Evolutionary conservation across 1,140 invertebrate genomes (phyloP).

Genomic region (Apolygus lucorum): DNA sequence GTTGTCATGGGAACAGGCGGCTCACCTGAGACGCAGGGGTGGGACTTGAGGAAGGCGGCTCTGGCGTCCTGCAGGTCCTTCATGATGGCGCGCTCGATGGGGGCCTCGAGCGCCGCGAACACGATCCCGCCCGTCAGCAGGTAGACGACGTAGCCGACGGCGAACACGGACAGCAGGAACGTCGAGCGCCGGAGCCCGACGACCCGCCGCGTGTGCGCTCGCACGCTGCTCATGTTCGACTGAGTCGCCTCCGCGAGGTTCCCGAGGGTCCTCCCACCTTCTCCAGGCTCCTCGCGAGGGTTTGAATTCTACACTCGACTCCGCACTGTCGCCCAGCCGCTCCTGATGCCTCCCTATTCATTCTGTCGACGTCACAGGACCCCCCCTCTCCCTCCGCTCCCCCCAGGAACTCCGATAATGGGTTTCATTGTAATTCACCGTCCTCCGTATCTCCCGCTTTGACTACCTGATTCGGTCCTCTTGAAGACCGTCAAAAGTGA

Average conservation of each 20-base stretch:
- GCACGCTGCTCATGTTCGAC: neutral
- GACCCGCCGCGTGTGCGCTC: conserved; percentile 26
- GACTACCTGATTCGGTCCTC: too few species aligned
- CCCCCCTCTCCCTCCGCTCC: too few species aligned
- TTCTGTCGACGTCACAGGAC: too few species aligned
- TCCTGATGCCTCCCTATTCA: too few species aligned
- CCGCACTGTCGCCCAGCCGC: too few species aligned
- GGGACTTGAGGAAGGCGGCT: conserved; percentile 46
- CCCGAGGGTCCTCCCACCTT: neutral
- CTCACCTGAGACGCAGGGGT: conserved; percentile 48
- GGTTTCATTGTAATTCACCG: too few species aligned
- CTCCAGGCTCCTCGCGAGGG: neutral
- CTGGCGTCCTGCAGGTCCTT: conserved; percentile 45
- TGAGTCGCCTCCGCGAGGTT: neutral
- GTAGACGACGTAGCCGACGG: conserved; percentile 60
- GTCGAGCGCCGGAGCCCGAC: conserved; percentile 43
- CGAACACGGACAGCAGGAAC: conserved; percentile 44
- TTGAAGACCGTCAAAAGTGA: too few species aligned
- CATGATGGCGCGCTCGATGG: conserved; percentile 50
- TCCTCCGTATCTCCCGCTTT: too few species aligned
- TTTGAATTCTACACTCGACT: too few species aligned
- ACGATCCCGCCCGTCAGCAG: conserved; percentile 62
- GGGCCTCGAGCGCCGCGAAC: conserved; percentile 65
- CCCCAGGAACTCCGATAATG: too few species aligned
- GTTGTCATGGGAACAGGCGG: neutral